Evolutionary conservation across 2,797 vertebrate species (phyloP), one percentile per base, ranked within the genome.

Genomic region (Sebastes reedi): DNA sequence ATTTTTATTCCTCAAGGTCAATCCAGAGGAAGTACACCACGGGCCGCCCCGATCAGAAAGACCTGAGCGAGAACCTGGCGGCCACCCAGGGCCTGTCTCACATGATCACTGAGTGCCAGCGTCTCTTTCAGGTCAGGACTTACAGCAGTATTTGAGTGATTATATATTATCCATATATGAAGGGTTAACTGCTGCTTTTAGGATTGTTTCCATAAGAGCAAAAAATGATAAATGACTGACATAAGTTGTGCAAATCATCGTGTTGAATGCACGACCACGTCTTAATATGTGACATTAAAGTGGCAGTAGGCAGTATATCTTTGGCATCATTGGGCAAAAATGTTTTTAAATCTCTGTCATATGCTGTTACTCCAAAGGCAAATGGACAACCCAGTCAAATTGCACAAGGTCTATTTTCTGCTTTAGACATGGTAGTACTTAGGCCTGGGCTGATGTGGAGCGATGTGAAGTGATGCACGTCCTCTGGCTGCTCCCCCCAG

Each of bases 21-120:
- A 98, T 98, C 91, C 98, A 99, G 94, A 99, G 96, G 93, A 99
- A 99, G 92, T 98, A 98, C 68, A 95, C 97, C 87, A 97, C 97
- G 0, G 99, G 99, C 60, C 97, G 98, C 60, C 99, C 99, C 1
- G 99, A 99, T 94, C 98, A 99, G 92, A 99, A 99, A 89, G 98
- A 99, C 95, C 96, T 99, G 87, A 99, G 88, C 77, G 99, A 99
- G 95, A 99, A 99, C 89, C 93, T 98, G 94, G 98, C 98, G 1
- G 99, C 99, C 60, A 98, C 97, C 66, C 97, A 99, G 91, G 99
- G 99, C 54, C 96, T 99, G 69, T 95, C 98, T 50, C 99, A 99
- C 91, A 99, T 99, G 98, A 99, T 99, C 94, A 92, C 93, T 54
- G 98, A 99, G 94, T 97, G 97, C 82, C 96, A 97, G 85, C 95